These are phyloP conservation scores for Mesitornis unicolor DNA, from an alignment of 2,113 vertebrate species.

Conservation along the genomic window DNA sequence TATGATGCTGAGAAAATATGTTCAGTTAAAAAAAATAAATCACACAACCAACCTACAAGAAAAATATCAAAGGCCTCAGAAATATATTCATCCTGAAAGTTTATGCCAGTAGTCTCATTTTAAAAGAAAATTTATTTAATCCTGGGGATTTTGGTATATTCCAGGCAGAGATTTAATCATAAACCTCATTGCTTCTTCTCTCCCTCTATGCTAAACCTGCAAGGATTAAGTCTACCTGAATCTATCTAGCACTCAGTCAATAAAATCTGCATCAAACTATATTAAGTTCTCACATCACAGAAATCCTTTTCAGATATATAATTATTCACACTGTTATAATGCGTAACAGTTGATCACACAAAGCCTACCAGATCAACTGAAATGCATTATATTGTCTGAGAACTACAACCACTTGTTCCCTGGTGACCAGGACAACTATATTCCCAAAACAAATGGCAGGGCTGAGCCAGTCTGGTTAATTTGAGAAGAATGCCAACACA, in stretches of 20 bases:
- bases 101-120: background rate
- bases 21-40: background rate
- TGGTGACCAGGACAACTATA: background rate
- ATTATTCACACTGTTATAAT: background rate
- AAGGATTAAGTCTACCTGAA: background rate
- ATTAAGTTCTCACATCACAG: background rate
- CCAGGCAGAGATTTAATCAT: background rate
- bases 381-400: background rate
- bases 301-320: background rate
- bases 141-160: background rate
- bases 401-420: background rate
- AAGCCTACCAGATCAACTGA: background rate
- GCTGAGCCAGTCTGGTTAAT: background rate
- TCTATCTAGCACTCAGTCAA: background rate
- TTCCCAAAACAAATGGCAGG: background rate
- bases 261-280: background rate
- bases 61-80: background rate
- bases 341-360: background rate
- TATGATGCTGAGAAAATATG: background rate
- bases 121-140: background rate
- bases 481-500: background rate
- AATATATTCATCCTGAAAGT: background rate
- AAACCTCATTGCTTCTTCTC: background rate
- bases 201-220: background rate
- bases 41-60: background rate